Evolutionary conservation across 2,797 vertebrate species (phyloP), one percentile per base, ranked within the genome.

Genomic region (Bradypodion pumilum): DNA sequence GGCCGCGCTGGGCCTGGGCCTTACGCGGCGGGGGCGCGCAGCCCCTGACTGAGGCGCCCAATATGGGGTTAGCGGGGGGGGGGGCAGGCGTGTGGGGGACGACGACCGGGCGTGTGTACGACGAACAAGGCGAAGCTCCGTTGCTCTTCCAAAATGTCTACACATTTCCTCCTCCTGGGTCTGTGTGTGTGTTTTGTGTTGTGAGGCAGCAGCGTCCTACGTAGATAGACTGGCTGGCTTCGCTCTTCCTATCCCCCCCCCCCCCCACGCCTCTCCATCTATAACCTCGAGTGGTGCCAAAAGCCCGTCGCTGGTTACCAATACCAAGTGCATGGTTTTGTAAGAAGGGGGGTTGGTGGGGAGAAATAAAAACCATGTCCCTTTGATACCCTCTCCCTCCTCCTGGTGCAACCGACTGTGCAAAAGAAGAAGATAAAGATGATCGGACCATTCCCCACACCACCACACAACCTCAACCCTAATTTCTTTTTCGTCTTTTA

Each of bases 221-320:
- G 81, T 88, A 59, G 89, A 91, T n/a, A n/a, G n/a, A n/a, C n/a
- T n/a, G n/a, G n/a, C 87, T 91, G 60, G 91, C 91, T 92, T 90
- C 89, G 87, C 91, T 89, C 90, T 85, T 90, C 91, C 93, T 92
- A 91, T 90, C 92, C 94, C 94, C 92, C 91, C 80, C 49, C 5
- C 19, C 40, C 27, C 74, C 92, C 94, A 94, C 92, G 91, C 80
- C 49, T 5, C 19, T 40, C 27, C 74, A 59, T 90, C 90, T 89
- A 89, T 93, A 94, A 94, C 94, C 94, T 93, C 90, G 92, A 95
- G 93, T 92, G 88, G 85, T 93, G 94, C 94, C 94, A 94, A 92
- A 94, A 93, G 94, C 93, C 93, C 94, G 89, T 93, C 91, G 92
- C 94, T 91, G 87, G 93, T 95, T 94, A 92, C 91, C 92, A 86